Conservation (phyloP, 2,888 invertebrate genomes). For the Deroplatys truncata region DNA sequence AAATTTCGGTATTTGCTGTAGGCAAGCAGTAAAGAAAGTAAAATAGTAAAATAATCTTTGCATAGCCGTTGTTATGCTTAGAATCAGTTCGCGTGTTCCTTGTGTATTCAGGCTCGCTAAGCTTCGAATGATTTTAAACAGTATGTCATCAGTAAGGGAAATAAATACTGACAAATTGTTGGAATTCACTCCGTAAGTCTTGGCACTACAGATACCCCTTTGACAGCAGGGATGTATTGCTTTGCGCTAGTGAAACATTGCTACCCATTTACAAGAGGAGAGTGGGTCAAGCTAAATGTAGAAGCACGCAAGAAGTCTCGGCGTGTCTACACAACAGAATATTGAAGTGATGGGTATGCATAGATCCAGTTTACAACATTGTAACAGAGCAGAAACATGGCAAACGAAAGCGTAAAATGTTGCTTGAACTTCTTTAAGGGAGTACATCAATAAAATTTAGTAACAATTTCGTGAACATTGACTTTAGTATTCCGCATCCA, state of each 20-base stretch:
- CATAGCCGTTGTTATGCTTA: too few relatives aligned
- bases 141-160: not conserved
- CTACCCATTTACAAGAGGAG: not conserved
- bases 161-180: not conserved
- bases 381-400: too few relatives aligned
- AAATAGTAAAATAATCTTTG: too few relatives aligned
- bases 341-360: too few relatives aligned
- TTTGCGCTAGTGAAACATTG: not conserved
- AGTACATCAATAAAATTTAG: too few relatives aligned
- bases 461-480: too few relatives aligned
- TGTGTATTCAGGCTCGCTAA: not conserved
- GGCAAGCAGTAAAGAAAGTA: too few relatives aligned
- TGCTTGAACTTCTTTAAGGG: too few relatives aligned
- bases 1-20: too few relatives aligned
- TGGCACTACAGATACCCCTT: not conserved
- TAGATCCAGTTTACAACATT: not conserved
- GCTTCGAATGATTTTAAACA: not conserved
- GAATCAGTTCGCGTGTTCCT: too few relatives aligned
- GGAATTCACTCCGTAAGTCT: not conserved
- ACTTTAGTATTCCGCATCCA: too few relatives aligned
- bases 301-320: not conserved
- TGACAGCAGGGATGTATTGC: not conserved
- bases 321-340: not conserved
- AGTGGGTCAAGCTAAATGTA: not conserved
- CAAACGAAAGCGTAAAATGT: too few relatives aligned